A percentile compares a stretch with the other conserved stretches of the same genome.
Evolutionary conservation across 1,140 invertebrate species (phyloP).

Genomic region (Zaprionus nigranus): DNA sequence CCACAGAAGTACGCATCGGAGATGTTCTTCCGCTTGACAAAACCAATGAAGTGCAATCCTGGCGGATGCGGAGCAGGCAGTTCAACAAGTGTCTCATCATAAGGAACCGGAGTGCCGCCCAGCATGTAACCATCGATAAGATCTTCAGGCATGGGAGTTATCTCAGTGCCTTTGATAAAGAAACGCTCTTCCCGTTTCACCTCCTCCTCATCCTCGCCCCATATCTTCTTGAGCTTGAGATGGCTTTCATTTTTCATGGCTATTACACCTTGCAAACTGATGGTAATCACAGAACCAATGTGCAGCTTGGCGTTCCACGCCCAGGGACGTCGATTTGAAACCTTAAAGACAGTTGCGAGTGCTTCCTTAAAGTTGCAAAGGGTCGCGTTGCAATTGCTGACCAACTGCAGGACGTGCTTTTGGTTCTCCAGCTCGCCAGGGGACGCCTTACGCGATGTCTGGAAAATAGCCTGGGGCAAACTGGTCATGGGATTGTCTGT

Average conservation of each 20-base stretch:
- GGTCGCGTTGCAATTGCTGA: constrained; percentile 65
- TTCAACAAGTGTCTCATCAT: constrained; percentile 66
- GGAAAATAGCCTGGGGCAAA: constrained; percentile 63
- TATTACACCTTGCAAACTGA: constrained; percentile 69
- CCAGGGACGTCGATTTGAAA: constrained; percentile 68
- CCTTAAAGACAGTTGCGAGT: constrained; percentile 48
- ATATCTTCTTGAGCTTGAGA: constrained; percentile 71
- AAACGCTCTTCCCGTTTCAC: constrained; percentile 60
- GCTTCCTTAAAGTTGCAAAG: constrained; percentile 73
- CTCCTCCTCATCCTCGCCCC: constrained; percentile 56
- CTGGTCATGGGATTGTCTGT: constrained; percentile 60
- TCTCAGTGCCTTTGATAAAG: constrained; percentile 65
- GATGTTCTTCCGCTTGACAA: constrained; percentile 60
- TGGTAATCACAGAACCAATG: constrained; percentile 66
- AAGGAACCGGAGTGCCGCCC: constrained; percentile 74
- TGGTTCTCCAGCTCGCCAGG: constrained; percentile 62
- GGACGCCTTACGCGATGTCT: constrained; percentile 38
- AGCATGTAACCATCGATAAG: constrained; percentile 79
- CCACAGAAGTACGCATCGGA: constrained; percentile 74
- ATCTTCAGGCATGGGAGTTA: constrained; percentile 60
- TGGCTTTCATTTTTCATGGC: constrained; percentile 74
- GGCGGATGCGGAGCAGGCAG: constrained; percentile 46
- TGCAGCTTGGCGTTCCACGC: constrained; percentile 64
- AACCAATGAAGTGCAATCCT: constrained; percentile 74
- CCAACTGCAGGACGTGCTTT: constrained; percentile 61